Evolutionary conservation across 2,797 vertebrate genomes (phyloP).

Genomic region (Rhinella marina): DNA sequence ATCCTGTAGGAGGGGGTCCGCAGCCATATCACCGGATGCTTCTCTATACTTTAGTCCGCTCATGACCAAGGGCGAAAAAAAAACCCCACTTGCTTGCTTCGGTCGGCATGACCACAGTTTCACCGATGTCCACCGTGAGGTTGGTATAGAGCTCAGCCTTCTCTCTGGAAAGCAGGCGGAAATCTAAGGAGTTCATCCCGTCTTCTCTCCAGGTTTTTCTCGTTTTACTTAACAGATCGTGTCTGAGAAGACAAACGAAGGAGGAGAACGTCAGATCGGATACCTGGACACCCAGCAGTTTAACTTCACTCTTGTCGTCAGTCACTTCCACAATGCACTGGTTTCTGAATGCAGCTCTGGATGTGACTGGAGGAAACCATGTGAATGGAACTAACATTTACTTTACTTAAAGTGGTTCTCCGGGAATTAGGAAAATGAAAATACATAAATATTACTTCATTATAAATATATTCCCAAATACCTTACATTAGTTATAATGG

Average conservation of each 20-base stretch:
- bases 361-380: too few relatives aligned
- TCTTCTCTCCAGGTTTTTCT: constrained; percentile 71
- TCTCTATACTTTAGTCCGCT: neutral
- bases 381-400: too few relatives aligned
- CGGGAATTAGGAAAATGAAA: too few relatives aligned
- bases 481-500: too few relatives aligned
- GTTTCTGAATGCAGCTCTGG: too few relatives aligned
- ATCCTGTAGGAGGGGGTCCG: too few relatives aligned
- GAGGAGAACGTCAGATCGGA: neutral
- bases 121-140: constrained; percentile 74
- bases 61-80: constrained; percentile 4
- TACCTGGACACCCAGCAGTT: neutral
- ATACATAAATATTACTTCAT: too few relatives aligned
- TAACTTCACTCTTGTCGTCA: too few relatives aligned
- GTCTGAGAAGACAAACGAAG: constrained; percentile 60
- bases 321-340: too few relatives aligned
- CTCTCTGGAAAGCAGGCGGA: constrained; percentile 68
- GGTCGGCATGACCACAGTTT: constrained; percentile 58
- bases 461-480: too few relatives aligned
- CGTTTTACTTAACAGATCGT: constrained; percentile 62
- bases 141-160: constrained; percentile 72
- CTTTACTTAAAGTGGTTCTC: too few relatives aligned
- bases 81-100: constrained; percentile 1
- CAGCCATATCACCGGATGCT: neutral
- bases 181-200: constrained; percentile 75